phyloP scores from a whole-genome alignment of 2,797 vertebrate species.

The Ibycter americanus region DNA sequence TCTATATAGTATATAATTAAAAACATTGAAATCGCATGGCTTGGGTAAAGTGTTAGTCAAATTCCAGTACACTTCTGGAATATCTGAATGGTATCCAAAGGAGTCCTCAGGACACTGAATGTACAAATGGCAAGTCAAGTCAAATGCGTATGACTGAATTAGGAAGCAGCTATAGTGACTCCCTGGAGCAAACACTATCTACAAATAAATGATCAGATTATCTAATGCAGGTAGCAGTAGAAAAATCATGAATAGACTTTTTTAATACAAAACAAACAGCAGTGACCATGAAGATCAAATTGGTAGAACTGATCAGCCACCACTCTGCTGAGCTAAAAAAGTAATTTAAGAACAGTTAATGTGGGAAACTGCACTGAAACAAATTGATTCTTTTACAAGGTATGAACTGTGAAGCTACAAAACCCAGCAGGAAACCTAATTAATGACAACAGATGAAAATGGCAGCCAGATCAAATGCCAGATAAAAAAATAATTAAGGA shows the following conservation, averaged over 20 bases:
- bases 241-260: not conserved
- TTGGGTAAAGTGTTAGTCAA: not conserved
- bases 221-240: not conserved
- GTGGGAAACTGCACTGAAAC: slow-evolving; percentile 37
- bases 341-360: slow-evolving; percentile 27
- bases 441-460: slow-evolving; percentile 27
- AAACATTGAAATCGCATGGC: not conserved
- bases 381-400: slow-evolving; percentile 37
- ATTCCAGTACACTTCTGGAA: not conserved
- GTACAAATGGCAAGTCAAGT: not conserved
- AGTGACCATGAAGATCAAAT: not conserved
- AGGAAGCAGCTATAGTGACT: not conserved
- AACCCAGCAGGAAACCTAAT: slow-evolving; percentile 54
- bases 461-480: slow-evolving; percentile 27
- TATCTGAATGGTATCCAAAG: not conserved
- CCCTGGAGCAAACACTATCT: not conserved
- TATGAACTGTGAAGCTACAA: slow-evolving; percentile 1
- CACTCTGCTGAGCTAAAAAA: not conserved
- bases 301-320: not conserved
- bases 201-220: not conserved
- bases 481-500: slow-evolving; percentile 4
- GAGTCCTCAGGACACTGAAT: not conserved
- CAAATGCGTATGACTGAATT: not conserved
- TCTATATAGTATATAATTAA: not conserved
- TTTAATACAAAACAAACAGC: not conserved